Evolutionary conservation across 2,888 invertebrate genomes (phyloP), one percentile per base, ranked within the genome.

Genomic region (Scaptomyza tumidula): DNA sequence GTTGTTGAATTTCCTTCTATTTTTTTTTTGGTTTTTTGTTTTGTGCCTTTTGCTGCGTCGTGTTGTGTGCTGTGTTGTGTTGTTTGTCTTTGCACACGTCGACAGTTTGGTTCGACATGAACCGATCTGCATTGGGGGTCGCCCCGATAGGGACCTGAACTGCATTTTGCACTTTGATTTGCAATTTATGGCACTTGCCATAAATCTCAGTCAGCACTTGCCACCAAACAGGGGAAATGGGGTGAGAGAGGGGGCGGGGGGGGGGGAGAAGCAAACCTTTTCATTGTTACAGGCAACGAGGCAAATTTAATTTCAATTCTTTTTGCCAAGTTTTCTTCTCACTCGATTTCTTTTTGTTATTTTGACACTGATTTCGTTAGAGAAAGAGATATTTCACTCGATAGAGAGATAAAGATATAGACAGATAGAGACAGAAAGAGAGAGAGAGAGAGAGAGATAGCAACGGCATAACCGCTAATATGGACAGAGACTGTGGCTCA

Each of bases 131-230:
- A 48, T 48, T 53, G 58, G 57, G 46, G 64, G 41, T 50, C 46
- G 33, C 19, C 27, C 39, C 56, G 48, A 41, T 46, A 16, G 66
- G 61, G 58, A 67, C 50, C 62, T 54, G 55, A 46, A 71, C 41
- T 56, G 73, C 66, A 70, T 56, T 66, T 63, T 54, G 66, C 66
- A 75, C 61, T 64, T 63, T 64, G 41, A 43, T 70, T 50, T 70
- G 63, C 69, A 62, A 62, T 63, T 58, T 63, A 50, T 50, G 50
- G 55, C 71, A 75, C 53, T 62, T 60, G 54, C 72, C 72, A 72
- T 76, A 72, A 75, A 76, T 75, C 76, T 76, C 68, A 76, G 72
- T 64, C 68, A 72, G 76, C 75, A 72, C 72, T 75, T 64, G 49
- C 48, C 57, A 41, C 55, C 3, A 50, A n/a, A n/a, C 13, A 10